Evolutionary conservation across 2,888 invertebrate species (phyloP).

Genomic region (Autographa gamma): DNA sequence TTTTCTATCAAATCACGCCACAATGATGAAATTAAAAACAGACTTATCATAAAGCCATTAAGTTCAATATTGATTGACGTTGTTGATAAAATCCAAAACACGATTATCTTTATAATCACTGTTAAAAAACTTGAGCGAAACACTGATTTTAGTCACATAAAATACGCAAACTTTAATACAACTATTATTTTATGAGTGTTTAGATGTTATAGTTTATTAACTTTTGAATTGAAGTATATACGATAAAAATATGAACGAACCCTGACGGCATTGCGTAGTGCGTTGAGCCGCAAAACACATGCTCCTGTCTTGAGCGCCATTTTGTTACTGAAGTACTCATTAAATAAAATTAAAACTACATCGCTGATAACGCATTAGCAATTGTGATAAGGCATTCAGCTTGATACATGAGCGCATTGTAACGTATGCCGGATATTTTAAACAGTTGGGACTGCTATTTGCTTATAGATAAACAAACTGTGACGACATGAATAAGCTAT

Average conservation of each 20-base stretch:
- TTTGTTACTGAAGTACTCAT: conserved; percentile 69
- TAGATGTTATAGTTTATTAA: not conserved
- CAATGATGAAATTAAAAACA: conserved; percentile 41
- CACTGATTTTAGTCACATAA: conserved; percentile 38
- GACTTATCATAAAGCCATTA: conserved; percentile 18
- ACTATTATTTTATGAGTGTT: not conserved
- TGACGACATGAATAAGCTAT: conserved; percentile 1
- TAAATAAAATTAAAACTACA: conserved; percentile 48
- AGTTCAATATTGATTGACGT: conserved; percentile 39
- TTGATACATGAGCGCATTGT: conserved; percentile 45
- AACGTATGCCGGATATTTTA: conserved; percentile 18
- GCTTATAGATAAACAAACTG: conserved; percentile 12
- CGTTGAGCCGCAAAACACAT: conserved; percentile 71
- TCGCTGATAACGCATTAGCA: conserved; percentile 73
- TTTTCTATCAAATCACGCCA: not conserved
- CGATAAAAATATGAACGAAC: conserved; percentile 65
- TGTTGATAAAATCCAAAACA: conserved; percentile 41
- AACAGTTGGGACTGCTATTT: conserved; percentile 8
- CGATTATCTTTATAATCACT: conserved; percentile 36
- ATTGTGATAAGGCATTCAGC: conserved; percentile 73
- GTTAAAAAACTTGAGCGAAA: not conserved
- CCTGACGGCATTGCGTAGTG: conserved; percentile 68
- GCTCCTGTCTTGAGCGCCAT: conserved; percentile 81
- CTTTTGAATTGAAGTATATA: conserved; percentile 6
- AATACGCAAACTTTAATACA: not conserved